Percentiles rank a stretch among this genome's conserved stretches.
phyloP scores from a whole-genome alignment of 2,797 vertebrate genomes.

The Rhinophrynus dorsalis region DNA sequence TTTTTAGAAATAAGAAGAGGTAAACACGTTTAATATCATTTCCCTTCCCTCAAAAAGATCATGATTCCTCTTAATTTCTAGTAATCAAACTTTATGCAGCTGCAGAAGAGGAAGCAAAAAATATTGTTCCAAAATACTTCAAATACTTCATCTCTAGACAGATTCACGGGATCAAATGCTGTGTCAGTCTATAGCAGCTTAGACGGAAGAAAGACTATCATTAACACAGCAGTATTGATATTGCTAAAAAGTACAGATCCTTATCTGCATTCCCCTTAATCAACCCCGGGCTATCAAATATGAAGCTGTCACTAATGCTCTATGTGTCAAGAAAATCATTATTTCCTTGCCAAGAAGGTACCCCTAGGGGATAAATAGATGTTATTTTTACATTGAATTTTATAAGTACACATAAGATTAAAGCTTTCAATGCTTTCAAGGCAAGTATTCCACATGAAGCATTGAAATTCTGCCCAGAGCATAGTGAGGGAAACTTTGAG shows the following conservation, averaged over 20 bases:
- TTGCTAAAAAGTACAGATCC: not conserved
- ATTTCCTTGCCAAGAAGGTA: not conserved
- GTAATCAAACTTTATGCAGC: not conserved
- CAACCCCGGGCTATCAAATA: not conserved
- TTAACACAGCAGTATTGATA: conserved; percentile 3
- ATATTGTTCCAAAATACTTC: too few relatives aligned
- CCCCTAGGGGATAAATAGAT: not conserved
- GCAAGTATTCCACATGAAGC: conserved; percentile 11
- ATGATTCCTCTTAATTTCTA: too few relatives aligned
- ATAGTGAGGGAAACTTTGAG: too few relatives aligned
- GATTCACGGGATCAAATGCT: not conserved
- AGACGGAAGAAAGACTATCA: not conserved
- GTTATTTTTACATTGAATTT: too few relatives aligned
- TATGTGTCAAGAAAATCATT: not conserved
- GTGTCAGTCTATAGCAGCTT: too few relatives aligned
- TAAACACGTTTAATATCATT: too few relatives aligned
- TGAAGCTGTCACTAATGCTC: not conserved
- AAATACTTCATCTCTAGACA: not conserved
- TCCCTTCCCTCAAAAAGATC: too few relatives aligned
- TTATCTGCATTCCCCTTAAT: conserved; percentile 5
- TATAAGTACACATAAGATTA: too few relatives aligned
- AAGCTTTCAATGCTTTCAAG: conserved; percentile 1
- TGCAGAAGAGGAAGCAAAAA: too few relatives aligned
- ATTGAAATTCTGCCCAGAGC: too few relatives aligned
- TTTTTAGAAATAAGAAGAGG: too few relatives aligned